Evolutionary conservation across 2,113 vertebrate species (phyloP).

Genomic region (Larimichthys polyactis): DNA sequence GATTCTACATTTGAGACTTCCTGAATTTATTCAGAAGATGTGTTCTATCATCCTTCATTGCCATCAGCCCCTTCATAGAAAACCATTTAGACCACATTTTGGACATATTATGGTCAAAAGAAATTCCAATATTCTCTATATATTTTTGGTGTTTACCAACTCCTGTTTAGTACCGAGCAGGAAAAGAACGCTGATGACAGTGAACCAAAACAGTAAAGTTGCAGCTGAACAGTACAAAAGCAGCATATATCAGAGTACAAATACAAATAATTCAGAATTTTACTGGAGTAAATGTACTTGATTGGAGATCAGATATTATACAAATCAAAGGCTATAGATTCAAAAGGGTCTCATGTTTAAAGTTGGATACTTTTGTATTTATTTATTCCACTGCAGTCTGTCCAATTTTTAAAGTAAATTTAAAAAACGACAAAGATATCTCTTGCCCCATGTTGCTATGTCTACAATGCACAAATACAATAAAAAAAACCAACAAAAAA

Average conservation of each 20-base stretch:
- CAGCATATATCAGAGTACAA: too few relatives aligned
- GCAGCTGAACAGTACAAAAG: too few relatives aligned
- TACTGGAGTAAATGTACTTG: too few relatives aligned
- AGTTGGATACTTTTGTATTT: neutral
- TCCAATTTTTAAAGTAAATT: neutral
- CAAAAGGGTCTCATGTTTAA: neutral
- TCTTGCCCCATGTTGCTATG: neutral
- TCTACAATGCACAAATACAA: neutral
- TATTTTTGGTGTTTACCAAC: too few relatives aligned
- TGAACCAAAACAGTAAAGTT: too few relatives aligned
- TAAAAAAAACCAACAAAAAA: neutral
- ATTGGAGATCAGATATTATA: too few relatives aligned
- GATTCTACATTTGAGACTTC: constrained; percentile 38
- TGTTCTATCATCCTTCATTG: neutral
- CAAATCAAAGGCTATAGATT: neutral
- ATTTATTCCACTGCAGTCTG: neutral
- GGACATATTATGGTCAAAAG: neutral
- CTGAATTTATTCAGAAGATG: neutral
- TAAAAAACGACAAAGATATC: neutral
- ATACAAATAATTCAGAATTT: too few relatives aligned
- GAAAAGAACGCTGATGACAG: too few relatives aligned
- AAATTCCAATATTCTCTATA: too few relatives aligned
- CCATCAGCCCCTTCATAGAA: neutral
- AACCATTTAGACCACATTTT: neutral
- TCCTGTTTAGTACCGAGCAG: too few relatives aligned